These are phyloP conservation scores for Presbytis comata DNA, from an alignment of 2,797 vertebrate genomes.

Conservation along the genomic window DNA sequence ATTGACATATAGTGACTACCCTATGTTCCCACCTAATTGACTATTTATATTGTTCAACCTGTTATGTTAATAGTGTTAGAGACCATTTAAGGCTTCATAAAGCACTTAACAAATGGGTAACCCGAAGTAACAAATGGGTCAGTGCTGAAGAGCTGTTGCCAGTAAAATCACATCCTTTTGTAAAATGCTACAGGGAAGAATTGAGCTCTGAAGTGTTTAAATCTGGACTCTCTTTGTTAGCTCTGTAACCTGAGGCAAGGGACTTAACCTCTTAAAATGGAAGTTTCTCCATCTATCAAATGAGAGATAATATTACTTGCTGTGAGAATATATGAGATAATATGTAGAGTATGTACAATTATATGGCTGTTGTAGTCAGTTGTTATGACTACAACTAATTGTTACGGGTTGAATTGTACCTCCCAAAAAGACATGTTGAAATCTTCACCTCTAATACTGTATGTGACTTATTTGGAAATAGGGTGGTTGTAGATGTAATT, in stretches of 20 bases:
- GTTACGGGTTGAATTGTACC: not conserved
- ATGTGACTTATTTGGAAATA: not conserved
- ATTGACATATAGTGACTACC: not conserved
- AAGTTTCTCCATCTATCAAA: not conserved
- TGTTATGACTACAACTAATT: not conserved
- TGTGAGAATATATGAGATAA: not conserved
- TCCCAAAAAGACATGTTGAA: not conserved
- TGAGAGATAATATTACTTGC: not conserved
- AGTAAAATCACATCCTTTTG: not conserved
- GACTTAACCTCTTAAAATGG: not conserved
- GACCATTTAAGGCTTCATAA: not conserved
- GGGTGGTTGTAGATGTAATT: not conserved
- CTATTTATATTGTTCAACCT: not conserved
- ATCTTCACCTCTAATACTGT: not conserved
- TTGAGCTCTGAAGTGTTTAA: not conserved
- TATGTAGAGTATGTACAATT: not conserved
- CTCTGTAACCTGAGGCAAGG: not conserved
- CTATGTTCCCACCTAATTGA: not conserved
- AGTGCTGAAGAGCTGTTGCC: not conserved
- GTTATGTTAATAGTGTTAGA: not conserved
- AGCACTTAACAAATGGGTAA: not conserved
- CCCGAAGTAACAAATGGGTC: not conserved
- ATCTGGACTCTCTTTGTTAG: not conserved
- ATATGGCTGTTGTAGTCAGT: not conserved
- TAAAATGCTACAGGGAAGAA: not conserved